Base-by-base conservation (phyloP, 2,888 invertebrate species). In the Cordylochernes scorpioides region DNA sequence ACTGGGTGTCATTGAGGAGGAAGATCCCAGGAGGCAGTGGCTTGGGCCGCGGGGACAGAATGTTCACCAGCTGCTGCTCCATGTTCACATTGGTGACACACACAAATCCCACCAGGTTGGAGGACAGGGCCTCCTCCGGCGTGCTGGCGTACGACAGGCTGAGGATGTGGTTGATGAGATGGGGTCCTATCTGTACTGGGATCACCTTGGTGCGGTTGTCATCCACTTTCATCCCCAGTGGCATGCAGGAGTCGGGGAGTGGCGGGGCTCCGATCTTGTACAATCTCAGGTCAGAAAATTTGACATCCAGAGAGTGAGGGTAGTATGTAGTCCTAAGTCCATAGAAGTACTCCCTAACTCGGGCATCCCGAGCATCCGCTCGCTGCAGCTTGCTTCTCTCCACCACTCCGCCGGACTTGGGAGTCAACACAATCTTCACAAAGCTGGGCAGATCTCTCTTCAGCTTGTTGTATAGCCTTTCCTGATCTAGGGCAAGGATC, bases 321-420 rank as follows among this genome's bases (percentile, higher is more conserved):
- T 82, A 84, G 36, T 80, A 63, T 17, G 47, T 49, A 17, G 2
- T 75, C 65, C 5, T 73, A 66, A 38, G 64, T 52, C 94, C 94
- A 57, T 97, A 97, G 59, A 94, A 97, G 55, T 94, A 97, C 56
- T 88, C 78, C 21, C 78, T 60, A 5, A 88, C 71, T 27, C 75
- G 62, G 28, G 64, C 61, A 54, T 86, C 84, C 21, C 86, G 59
- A 0, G 63, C 52, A 48, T 84, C 80, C 0, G 60, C 61, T 24
- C 86, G 60, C 31, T 65, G 62, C 13, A 64, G 56, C 34, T 67
- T 62, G 32, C 68, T 73, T 12, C 86, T 59, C 50, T 84, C 84
- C 1, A 86, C 86, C 5, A 78, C 91, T 24, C 97, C 97, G 15
- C 91, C 91, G 50, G 88, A 88, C 55, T 94, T 97, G 0, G 86